These are phyloP conservation scores for Rhadina sibilatrix DNA, from an alignment of 2,113 vertebrate genomes.

Conservation along the genomic window DNA sequence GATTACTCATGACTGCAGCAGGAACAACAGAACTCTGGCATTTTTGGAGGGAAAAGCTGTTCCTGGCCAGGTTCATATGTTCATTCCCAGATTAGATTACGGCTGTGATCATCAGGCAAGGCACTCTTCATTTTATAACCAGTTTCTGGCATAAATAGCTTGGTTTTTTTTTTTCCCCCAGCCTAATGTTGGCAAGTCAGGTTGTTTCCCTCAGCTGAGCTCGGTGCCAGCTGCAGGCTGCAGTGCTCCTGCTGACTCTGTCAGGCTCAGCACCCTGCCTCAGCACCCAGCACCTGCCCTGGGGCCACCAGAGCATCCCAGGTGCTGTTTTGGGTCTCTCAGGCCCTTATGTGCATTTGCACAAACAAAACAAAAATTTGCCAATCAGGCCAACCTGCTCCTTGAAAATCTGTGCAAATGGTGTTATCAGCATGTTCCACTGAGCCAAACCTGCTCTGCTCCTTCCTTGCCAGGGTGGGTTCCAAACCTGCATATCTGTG, in stretches of 20 bases:
- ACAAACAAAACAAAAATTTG: background rate
- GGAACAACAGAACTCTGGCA: background rate
- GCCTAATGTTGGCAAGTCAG: background rate
- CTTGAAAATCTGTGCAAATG: background rate
- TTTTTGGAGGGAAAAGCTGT: background rate
- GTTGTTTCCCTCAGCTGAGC: background rate
- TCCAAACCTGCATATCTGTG: background rate
- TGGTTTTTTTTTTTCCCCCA: background rate
- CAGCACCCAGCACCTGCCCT: background rate
- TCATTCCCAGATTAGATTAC: background rate
- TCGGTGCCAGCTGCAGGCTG: background rate
- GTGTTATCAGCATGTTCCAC: accelerated
- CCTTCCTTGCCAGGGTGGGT: background rate
- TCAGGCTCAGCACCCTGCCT: accelerated
- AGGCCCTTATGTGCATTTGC: background rate
- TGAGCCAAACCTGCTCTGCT: background rate
- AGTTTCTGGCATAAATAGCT: background rate
- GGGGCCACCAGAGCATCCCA: background rate
- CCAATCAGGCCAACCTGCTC: background rate
- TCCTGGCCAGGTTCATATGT: background rate
- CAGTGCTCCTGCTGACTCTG: background rate
- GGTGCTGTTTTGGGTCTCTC: background rate
- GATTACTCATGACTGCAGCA: background rate
- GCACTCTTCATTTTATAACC: background rate
- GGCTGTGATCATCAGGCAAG: background rate